Base-by-base conservation (phyloP, 1,140 invertebrate species). In the Trachymyrmex cornetzi region DNA sequence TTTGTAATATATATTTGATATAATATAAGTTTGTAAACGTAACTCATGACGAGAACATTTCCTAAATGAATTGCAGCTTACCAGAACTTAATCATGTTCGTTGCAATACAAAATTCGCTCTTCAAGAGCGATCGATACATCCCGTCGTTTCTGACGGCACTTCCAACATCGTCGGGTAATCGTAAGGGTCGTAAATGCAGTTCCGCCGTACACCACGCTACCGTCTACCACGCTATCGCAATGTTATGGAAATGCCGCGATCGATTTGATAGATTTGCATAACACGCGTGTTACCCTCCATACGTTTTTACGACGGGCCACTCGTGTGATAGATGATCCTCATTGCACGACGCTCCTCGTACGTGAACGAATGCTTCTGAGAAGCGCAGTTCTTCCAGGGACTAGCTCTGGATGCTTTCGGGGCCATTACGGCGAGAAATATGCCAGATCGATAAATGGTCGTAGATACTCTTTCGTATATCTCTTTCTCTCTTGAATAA, bases 201-300 rank as follows among this genome's bases (percentile, higher is more conserved):
- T 85, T 79, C 82, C 59, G 61, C 77, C 63, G 82, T 64, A 85
- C 38, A 79, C 59, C 82, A 63, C 69, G 59, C 61, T 48, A 85
- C 12, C 82, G 74, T 75, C 55, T 75, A 30, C 72, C 72, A 77
- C 55, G 71, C 74, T 67, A 85, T n/a, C 82, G 82, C 59, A 30
- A 30, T 79, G 75, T 85, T 85, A 85, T 85, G 82, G 82, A 85
- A 85, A 85, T 85, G 55, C 50, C 27, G 38, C 82, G 44, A 85
- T 85, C 82, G 82, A 85, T 79, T 79, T 24, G 50, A 79, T 34
- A 48, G 59, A 85, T 85, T 85, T 85, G 82, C 82, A 85, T 85
- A 85, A 77, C 82, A 85, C 69, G 80, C 80, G n/a, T 81, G 64
- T 81, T 81, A 81, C 64, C 44, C 30, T 74, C 27, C 38, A 22